A percentile compares a stretch with the other conserved stretches of the same genome.
phyloP scores from a whole-genome alignment of 2,888 invertebrate genomes.

The Augiades crinisus region DNA sequence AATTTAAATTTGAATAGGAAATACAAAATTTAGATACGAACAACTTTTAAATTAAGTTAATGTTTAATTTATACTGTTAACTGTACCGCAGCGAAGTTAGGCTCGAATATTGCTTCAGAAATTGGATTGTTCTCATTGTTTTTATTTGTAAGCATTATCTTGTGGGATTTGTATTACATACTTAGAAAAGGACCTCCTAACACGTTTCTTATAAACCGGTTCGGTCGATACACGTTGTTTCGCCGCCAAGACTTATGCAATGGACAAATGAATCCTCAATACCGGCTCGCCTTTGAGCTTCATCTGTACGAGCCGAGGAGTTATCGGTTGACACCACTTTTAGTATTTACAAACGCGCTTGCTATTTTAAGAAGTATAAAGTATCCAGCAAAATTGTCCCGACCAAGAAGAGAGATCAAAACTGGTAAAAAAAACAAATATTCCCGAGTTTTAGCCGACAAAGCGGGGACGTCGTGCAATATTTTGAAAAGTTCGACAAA shows the following conservation, averaged over 20 bases:
- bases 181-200: constrained; percentile 68
- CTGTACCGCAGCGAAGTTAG: no score
- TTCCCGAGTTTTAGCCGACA: background rate
- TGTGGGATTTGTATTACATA: constrained; percentile 44
- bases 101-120: background rate
- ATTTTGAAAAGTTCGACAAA: constrained; percentile 26
- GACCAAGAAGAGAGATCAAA: no score
- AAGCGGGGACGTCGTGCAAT: constrained; percentile 1
- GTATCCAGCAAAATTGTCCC: no score
- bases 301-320: constrained; percentile 11
- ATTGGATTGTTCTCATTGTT: background rate
- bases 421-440: no score
- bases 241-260: constrained; percentile 67
- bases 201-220: constrained; percentile 77
- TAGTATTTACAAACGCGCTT: constrained; percentile 10
- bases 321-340: constrained; percentile 11
- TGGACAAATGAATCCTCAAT: constrained; percentile 54
- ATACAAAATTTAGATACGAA: no score
- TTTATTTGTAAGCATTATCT: constrained; percentile 6
- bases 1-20: no score
- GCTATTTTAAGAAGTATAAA: no score
- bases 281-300: constrained; percentile 13
- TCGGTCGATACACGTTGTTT: constrained; percentile 57
- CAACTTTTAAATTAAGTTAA: no score
- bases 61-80: no score